A percentile compares a stretch with the other conserved stretches of the same genome.
These are phyloP conservation scores for Protophormia terraenovae DNA, from an alignment of 2,888 invertebrate genomes.

Conservation along the genomic window DNA sequence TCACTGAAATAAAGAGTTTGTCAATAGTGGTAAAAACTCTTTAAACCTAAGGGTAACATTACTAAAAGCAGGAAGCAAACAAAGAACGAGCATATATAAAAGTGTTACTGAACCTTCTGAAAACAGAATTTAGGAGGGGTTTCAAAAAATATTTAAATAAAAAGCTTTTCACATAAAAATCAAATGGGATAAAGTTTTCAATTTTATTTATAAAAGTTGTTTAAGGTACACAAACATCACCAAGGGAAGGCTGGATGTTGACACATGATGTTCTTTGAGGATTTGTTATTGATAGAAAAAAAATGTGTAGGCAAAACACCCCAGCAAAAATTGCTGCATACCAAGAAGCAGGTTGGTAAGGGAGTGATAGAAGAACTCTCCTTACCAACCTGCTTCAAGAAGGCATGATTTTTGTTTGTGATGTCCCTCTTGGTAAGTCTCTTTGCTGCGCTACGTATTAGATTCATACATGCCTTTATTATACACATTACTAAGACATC, in stretches of 20 bases:
- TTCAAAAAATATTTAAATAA: not conserved
- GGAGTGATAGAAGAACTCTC: too few relatives aligned
- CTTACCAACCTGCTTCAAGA: too few relatives aligned
- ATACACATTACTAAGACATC: too few relatives aligned
- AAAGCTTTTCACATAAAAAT: not conserved
- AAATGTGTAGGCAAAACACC: too few relatives aligned
- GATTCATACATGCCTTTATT: too few relatives aligned
- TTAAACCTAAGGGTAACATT: not conserved
- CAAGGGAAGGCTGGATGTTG: not conserved
- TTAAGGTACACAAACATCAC: not conserved
- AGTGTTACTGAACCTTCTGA: not conserved
- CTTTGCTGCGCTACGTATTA: too few relatives aligned
- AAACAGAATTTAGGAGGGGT: not conserved
- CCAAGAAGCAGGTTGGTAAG: too few relatives aligned
- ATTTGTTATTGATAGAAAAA: too few relatives aligned
- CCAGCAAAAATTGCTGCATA: too few relatives aligned
- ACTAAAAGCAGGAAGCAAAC: not conserved
- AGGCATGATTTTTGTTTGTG: too few relatives aligned
- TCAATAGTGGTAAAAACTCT: not conserved
- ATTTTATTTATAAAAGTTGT: not conserved
- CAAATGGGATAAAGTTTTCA: not conserved
- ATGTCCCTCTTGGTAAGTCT: too few relatives aligned
- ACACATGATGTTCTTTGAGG: not conserved
- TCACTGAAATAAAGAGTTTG: conserved; percentile 16
- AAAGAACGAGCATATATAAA: not conserved